Conservation (phyloP, 2,888 invertebrate species). For the Blera fallax region DNA sequence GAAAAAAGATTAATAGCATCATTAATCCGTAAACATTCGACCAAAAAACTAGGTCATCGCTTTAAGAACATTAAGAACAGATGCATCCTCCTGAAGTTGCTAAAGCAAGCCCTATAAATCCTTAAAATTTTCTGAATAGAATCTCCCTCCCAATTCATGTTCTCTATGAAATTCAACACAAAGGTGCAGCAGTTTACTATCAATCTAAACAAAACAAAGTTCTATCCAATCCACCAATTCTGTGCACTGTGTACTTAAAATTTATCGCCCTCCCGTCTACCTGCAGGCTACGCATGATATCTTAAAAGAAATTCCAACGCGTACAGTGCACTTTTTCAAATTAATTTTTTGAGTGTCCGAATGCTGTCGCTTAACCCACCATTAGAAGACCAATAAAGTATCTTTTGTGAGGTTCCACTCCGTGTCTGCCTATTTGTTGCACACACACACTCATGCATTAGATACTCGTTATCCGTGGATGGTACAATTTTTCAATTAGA, state of each 20-base stretch:
- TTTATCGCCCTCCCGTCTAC: constrained; percentile 30
- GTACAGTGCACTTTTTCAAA: constrained; percentile 46
- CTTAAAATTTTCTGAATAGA: neutral
- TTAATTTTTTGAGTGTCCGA: constrained; percentile 53
- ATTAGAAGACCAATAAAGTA: constrained; percentile 60
- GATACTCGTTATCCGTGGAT: constrained; percentile 34
- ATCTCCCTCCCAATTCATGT: neutral
- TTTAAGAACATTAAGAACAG: neutral
- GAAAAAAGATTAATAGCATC: neutral
- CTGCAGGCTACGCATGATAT: neutral
- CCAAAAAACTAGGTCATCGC: neutral
- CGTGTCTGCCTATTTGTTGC: constrained; percentile 11
- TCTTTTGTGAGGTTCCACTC: constrained; percentile 46
- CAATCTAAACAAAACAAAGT: constrained; percentile 19
- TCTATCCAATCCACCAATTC: constrained; percentile 19
- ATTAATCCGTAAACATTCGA: neutral
- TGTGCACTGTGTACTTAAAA: constrained; percentile 4
- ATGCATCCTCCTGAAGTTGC: neutral
- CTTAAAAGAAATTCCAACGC: constrained; percentile 43
- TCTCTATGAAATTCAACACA: neutral
- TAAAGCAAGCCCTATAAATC: neutral
- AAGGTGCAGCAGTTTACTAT: constrained; percentile 13
- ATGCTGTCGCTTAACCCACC: constrained; percentile 52
- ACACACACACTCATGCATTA: constrained; percentile 14
- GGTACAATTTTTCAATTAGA: constrained; percentile 63